Conservation (phyloP, 2,113 vertebrate species). For the Carassius auratus region DNA sequence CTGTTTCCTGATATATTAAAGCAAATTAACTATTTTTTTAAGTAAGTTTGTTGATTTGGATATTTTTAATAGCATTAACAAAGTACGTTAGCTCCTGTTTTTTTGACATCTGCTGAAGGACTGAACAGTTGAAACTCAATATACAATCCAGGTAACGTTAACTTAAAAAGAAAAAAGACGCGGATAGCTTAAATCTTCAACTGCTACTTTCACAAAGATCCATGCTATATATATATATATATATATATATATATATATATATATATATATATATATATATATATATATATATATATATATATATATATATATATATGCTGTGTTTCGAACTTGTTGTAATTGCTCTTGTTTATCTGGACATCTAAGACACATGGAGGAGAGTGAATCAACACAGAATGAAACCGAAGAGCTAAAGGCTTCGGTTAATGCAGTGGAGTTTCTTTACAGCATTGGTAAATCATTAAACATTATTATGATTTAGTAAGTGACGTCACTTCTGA, state of each 20-base stretch:
- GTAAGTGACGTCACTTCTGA: slow-evolving; percentile 64
- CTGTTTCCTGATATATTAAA: background rate
- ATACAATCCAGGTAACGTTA: background rate
- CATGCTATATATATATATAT: background rate
- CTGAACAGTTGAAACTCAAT: background rate
- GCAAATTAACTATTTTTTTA: background rate
- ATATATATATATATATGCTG: no score
- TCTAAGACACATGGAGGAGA: slow-evolving; percentile 56
- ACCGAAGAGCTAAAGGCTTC: slow-evolving; percentile 59
- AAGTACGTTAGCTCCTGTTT: background rate
- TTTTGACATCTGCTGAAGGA: background rate
- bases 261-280: background rate
- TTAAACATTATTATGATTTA: background rate
- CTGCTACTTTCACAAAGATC: background rate
- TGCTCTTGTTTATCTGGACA: background rate
- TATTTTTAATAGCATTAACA: background rate
- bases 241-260: no score
- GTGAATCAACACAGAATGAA: slow-evolving; percentile 5
- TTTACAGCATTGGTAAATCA: slow-evolving; percentile 73
- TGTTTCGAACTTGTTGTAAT: background rate
- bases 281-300: background rate
- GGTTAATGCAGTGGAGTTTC: slow-evolving; percentile 68
- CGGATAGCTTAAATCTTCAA: background rate
- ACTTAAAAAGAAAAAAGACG: background rate
- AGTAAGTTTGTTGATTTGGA: background rate